Evolutionary conservation across 1,140 invertebrate species (phyloP), one percentile per base, ranked within the genome.

Genomic region (Drosophila gunungcola): DNA sequence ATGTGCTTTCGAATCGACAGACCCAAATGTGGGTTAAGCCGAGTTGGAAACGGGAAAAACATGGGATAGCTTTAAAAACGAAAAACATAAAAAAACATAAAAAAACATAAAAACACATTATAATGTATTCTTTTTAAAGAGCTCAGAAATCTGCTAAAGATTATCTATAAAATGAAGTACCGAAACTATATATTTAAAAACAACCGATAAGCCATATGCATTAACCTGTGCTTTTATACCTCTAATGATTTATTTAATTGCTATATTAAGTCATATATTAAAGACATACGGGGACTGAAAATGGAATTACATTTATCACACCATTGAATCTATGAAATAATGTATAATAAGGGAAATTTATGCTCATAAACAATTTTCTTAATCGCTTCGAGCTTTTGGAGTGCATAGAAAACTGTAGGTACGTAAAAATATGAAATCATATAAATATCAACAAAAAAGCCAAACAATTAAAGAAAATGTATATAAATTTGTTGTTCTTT

Each of bases 1-100:
- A 69, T 49, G 52, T 39, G 39, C 63, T 32, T 52, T 42, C 45
- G 29, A 34, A 65, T 42, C 13, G 45, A 36, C 45, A 34, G n/a
- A 7, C 13, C 13, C 7, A n/a, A 16, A 72, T 70, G 64, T 70
- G 64, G 64, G 64, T 36, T 70, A 70, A 70, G 64, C 52, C 68
- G 51, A 48, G 21, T 56, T 39, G 16, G 29, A 9, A 25, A 27
- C 45, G 43, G 32, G 13, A 10, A 67, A 69, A 69, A 46, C 13
- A 27, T 29, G 41, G 48, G 39, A 16, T 53, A 11, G 11, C 48
- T 52, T 64, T 43, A 45, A 41, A 21, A 48, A 16, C 3, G 1
- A 29, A 45, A 38, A 13, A n/a, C 1, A 3, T 9, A 43, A 9
- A 43, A 11, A 21, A 16, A 43, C 1, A 3, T 9, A 43, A 9